Evolutionary conservation across 2,797 vertebrate genomes (phyloP).

Genomic region (Myripristis jacobus): DNA sequence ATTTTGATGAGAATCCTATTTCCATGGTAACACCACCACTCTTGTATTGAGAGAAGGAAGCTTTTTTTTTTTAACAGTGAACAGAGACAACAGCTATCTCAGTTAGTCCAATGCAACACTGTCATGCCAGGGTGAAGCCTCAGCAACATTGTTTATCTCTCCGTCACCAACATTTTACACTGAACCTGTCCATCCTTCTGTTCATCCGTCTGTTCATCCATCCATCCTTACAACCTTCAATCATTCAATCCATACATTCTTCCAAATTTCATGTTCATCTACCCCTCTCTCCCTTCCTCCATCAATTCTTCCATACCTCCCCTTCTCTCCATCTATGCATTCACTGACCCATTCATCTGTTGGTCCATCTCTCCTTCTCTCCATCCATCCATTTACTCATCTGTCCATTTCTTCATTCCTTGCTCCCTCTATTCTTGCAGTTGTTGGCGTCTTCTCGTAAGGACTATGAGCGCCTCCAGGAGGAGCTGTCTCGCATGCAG

Average conservation of each 20-base stretch:
- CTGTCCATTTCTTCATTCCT: neutral
- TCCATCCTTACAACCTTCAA: no score
- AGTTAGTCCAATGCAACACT: neutral
- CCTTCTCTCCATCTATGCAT: neutral
- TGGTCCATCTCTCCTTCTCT: no score
- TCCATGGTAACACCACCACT: constrained; percentile 36
- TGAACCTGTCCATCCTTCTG: neutral
- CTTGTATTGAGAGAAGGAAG: constrained; percentile 7
- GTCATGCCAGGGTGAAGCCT: neutral
- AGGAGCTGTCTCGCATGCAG: constrained; percentile 91
- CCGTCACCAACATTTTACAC: neutral
- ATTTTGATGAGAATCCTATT: constrained; percentile 33
- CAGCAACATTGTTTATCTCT: neutral
- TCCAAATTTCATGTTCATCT: no score
- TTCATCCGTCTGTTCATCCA: no score
- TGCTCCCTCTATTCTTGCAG: constrained; percentile 65
- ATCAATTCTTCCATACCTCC: no score
- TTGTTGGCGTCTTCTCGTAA: constrained; percentile 87
- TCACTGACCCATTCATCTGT: neutral
- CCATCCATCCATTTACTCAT: neutral
- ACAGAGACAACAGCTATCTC: neutral
- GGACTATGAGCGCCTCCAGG: constrained; percentile 93
- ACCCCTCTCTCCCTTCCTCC: no score
- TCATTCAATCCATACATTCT: no score
- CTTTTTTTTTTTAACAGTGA: neutral